Base-by-base conservation (phyloP, 2,888 invertebrate genomes). In the Lycocerus yunnanus region DNA sequence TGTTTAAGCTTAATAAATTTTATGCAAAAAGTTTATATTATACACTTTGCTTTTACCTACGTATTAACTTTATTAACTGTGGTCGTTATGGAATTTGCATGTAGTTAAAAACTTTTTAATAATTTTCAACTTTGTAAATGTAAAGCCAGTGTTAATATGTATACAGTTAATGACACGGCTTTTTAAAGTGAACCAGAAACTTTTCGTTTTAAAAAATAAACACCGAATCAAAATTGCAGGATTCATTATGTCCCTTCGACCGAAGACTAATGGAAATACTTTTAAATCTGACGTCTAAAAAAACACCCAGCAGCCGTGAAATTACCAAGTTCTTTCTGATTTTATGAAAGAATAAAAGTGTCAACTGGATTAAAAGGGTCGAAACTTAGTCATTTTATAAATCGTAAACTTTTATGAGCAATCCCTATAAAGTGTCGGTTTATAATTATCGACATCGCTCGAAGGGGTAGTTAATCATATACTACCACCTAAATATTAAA, bases 81-180 rank as follows among this genome's bases (percentile, higher is more conserved):
- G 73, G 73, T 75, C 74, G 77, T 80, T 81, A 80, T 81, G 80
- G 81, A 80, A 80, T 81, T 81, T 80, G 82, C 83, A 83, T 84
- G 83, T 82, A 81, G 81, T 81, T 81, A 78, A 78, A 80, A 84
- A 83, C 79, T 83, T 83, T 83, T 84, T 83, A 84, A 84, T 83
- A 81, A 80, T 79, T 76, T 76, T 71, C 71, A 77, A 77, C 77
- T 80, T 81, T 78, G 75, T 78, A 81, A 80, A 80, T 76, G 78
- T 78, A 78, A 73, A 67, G 66, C 69, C 76, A 73, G 69, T 78
- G 78, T 78, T 78, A 78, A 77, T 79, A 69, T 70, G 78, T 79
- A 74, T 74, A 68, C 80, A 77, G 74, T 80, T 78, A 77, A 79
- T 74, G 70, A 71, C 72, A 27, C 27, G 68, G 74, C 77, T 74